A percentile compares a stretch with the other conserved stretches of the same genome.
phyloP scores from a whole-genome alignment of 2,888 invertebrate genomes.

The Ceraclea dissimilis region DNA sequence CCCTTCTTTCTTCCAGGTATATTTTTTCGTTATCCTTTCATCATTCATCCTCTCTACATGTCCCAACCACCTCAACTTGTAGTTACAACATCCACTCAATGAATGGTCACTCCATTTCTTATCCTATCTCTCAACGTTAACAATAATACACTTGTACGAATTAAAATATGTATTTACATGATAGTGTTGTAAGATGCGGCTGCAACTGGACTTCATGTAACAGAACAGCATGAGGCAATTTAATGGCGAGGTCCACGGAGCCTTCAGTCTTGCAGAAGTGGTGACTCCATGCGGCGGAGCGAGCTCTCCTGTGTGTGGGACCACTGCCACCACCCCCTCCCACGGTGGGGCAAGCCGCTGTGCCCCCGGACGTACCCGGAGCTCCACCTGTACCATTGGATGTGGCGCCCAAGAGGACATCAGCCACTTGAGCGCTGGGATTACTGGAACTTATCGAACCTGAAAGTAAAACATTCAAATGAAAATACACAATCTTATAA shows the following conservation, averaged over 20 bases:
- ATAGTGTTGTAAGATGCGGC: slow-evolving; percentile 76
- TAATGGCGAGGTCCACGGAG: slow-evolving; percentile 79
- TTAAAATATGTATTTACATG: slow-evolving; percentile 44
- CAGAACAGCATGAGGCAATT: slow-evolving; percentile 80
- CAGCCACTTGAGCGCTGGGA: slow-evolving; percentile 82
- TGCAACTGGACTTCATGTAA: slow-evolving; percentile 82
- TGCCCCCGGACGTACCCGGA: slow-evolving; percentile 61
- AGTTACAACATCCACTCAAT: too few species aligned
- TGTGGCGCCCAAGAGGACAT: slow-evolving; percentile 77
- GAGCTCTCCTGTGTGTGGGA: slow-evolving; percentile 74
- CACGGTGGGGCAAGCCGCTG: slow-evolving; percentile 54
- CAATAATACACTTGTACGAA: too few species aligned
- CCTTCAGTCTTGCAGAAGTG: slow-evolving; percentile 89
- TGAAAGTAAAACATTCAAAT: slow-evolving; percentile 24
- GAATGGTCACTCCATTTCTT: too few species aligned
- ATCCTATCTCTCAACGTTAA: too few species aligned
- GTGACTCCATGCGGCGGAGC: slow-evolving; percentile 92
- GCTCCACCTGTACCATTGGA: slow-evolving; percentile 60
- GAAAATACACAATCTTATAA: neutral
- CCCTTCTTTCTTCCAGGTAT: too few species aligned
- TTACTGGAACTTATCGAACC: slow-evolving; percentile 71
- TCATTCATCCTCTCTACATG: too few species aligned
- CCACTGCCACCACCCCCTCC: slow-evolving; percentile 58
- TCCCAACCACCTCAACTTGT: too few species aligned
- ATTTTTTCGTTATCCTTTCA: too few species aligned